Percentiles rank a stretch among this genome's conserved stretches.
These are phyloP conservation scores for Nowickia ferox DNA, from an alignment of 2,888 invertebrate genomes.

Conservation along the genomic window DNA sequence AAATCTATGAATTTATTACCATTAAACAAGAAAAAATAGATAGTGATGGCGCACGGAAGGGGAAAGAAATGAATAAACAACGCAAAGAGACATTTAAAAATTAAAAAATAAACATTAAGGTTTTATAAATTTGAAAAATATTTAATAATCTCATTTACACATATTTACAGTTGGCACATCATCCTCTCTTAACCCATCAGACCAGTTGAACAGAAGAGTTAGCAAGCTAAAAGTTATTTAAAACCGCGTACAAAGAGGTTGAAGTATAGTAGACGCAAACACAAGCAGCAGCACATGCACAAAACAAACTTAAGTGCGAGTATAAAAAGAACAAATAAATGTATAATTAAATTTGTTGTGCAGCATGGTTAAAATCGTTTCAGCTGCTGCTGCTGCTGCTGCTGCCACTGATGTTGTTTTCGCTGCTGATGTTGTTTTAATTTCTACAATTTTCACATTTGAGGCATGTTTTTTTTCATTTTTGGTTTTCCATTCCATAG, in stretches of 20 bases:
- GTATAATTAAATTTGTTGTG: conserved; percentile 50
- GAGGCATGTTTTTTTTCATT: conserved; percentile 29
- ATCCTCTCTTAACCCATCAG: not conserved
- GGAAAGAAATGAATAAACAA: not conserved
- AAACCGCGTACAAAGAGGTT: conserved; percentile 13
- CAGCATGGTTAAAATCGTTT: conserved; percentile 43
- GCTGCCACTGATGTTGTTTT: not conserved
- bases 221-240: conserved; percentile 15
- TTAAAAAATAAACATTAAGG: not conserved
- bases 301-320: not conserved
- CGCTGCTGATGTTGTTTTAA: conserved; percentile 41
- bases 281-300: not conserved
- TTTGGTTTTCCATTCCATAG: conserved; percentile 19
- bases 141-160: conserved; percentile 20
- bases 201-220: not conserved
- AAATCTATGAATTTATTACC: conserved; percentile 51
- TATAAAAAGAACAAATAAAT: conserved; percentile 36
- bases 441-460: conserved; percentile 50
- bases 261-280: conserved; percentile 4
- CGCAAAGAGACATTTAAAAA: conserved; percentile 12
- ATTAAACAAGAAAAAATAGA: not conserved
- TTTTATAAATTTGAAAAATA: conserved; percentile 28
- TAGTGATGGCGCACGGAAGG: not conserved
- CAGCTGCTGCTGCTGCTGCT: not conserved
- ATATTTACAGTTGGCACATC: conserved; percentile 17